phyloP scores from a whole-genome alignment of 1,140 invertebrate species.

The Caenorhabditis tropicalis region DNA sequence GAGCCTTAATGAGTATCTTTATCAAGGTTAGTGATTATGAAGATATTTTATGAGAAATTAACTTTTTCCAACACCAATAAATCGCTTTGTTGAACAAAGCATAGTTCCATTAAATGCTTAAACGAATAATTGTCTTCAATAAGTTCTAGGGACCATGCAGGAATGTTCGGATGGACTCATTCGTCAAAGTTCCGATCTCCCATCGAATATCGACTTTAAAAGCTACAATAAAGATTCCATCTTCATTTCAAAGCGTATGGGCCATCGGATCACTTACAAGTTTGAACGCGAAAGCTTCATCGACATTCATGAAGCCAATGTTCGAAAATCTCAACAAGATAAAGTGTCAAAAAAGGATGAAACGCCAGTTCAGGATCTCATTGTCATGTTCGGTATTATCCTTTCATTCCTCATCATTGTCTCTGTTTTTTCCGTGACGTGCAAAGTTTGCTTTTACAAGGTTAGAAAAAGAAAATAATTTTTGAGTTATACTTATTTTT shows the following conservation, averaged over 20 bases:
- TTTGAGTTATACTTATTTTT: no score
- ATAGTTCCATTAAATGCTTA: no score
- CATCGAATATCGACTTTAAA: background rate
- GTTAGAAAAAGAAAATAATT: no score
- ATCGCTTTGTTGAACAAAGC: no score
- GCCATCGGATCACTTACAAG: conserved; percentile 4
- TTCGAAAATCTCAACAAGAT: background rate
- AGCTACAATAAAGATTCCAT: background rate
- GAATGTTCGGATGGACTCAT: background rate
- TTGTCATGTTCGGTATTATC: no score
- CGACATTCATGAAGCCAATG: background rate
- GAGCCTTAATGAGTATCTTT: background rate
- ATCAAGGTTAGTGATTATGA: background rate
- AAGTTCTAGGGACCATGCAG: background rate
- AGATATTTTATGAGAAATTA: no score
- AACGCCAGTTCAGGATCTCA: no score
- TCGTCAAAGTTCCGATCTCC: background rate
- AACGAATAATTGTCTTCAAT: no score
- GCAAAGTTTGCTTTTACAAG: no score
- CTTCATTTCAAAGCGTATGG: background rate
- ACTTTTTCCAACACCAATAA: no score
- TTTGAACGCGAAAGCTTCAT: background rate
- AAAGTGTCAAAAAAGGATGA: background rate
- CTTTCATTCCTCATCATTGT: background rate
- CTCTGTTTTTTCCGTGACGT: background rate